phyloP scores from a whole-genome alignment of 2,113 vertebrate species.

The Ceratotherium simum region DNA sequence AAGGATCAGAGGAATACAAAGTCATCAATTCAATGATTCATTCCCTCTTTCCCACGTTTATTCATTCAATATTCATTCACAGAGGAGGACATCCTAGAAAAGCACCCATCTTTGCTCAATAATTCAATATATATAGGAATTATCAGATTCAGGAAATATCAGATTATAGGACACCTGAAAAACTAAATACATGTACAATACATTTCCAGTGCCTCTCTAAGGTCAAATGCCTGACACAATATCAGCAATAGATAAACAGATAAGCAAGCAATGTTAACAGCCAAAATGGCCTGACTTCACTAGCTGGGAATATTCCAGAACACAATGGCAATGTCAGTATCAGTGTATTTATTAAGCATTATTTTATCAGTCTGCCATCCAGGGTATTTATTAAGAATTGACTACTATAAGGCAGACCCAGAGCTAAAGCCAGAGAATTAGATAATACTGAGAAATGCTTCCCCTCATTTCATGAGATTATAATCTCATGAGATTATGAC shows the following conservation, averaged over 20 bases:
- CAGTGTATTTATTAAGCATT: neutral
- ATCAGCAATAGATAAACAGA: neutral
- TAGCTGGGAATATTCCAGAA: neutral
- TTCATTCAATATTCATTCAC: neutral
- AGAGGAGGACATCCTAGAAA: neutral
- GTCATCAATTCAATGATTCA: neutral
- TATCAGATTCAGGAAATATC: neutral
- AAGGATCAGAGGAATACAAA: neutral
- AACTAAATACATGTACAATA: neutral
- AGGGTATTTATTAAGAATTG: neutral
- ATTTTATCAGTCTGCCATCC: neutral
- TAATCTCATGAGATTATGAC: neutral
- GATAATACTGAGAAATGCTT: neutral
- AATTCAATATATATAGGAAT: neutral
- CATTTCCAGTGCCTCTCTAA: neutral
- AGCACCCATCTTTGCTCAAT: neutral
- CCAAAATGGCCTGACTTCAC: neutral
- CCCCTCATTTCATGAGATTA: neutral
- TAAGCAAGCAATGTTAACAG: neutral
- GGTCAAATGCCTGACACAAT: neutral
- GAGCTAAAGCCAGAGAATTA: neutral
- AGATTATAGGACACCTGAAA: neutral
- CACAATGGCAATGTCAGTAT: neutral
- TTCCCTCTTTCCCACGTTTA: neutral
- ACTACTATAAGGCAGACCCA: neutral